phyloP scores from a whole-genome alignment of 2,797 vertebrate species.

The Acrossocheilus wenchowensis region DNA sequence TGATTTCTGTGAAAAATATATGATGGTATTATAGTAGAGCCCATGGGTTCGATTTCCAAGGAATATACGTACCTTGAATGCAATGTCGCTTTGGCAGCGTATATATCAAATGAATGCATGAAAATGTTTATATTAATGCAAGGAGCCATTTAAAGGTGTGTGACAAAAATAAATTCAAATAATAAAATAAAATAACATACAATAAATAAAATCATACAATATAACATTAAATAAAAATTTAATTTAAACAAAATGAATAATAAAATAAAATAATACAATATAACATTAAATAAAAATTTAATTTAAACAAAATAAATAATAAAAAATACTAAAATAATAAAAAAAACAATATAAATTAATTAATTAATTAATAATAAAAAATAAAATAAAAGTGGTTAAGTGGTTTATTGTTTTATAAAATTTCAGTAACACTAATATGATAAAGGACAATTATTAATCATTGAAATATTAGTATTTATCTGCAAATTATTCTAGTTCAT shows the following conservation, averaged over 20 bases:
- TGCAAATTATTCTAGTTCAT: background rate
- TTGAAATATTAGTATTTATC: background rate
- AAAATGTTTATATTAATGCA: background rate
- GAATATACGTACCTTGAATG: background rate
- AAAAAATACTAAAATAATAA: too few relatives aligned
- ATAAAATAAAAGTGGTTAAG: background rate
- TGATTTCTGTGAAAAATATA: constrained; percentile 85
- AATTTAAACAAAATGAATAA: background rate
- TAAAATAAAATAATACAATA: background rate
- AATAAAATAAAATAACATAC: background rate
- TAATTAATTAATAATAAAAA: too few relatives aligned
- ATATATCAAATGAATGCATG: background rate
- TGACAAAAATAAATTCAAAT: background rate
- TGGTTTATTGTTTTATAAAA: background rate
- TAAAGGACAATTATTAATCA: background rate
- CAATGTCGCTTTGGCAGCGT: background rate
- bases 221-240: background rate
- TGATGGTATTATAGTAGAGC: background rate
- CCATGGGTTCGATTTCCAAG: rapidly evolving
- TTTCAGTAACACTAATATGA: background rate
- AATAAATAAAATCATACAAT: background rate
- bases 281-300: background rate
- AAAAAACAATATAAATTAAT: too few relatives aligned
- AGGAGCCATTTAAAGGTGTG: background rate
- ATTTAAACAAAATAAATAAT: too few relatives aligned